phyloP scores from a whole-genome alignment of 2,888 invertebrate genomes.

The Polietes domitor region DNA sequence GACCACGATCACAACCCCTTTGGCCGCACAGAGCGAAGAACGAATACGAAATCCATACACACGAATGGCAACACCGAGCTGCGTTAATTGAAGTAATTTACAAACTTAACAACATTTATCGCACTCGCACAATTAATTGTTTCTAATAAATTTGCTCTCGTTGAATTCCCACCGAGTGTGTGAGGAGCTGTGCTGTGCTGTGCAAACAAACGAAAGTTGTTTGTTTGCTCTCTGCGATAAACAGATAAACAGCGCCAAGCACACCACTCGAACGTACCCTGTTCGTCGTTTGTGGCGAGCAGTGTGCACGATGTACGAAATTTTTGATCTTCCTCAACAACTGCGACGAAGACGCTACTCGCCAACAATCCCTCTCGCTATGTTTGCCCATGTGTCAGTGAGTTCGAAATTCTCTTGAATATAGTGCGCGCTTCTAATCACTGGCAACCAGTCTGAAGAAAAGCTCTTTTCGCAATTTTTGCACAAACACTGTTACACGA shows the following conservation, averaged over 20 bases:
- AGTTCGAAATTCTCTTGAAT: neutral
- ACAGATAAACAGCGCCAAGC: neutral
- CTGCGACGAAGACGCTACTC: neutral
- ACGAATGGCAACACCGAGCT: slow-evolving; percentile 11
- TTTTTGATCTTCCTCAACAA: slow-evolving; percentile 42
- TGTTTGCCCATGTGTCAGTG: neutral
- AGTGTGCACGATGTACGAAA: neutral
- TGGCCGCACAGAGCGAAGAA: neutral
- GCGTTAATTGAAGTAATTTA: slow-evolving; percentile 49
- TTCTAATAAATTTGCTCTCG: slow-evolving; percentile 34
- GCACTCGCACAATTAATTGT: slow-evolving; percentile 39
- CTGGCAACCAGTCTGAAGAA: neutral
- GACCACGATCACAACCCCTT: too few species aligned
- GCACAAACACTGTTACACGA: slow-evolving; percentile 20
- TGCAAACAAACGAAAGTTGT: slow-evolving; percentile 24
- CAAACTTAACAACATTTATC: slow-evolving; percentile 44
- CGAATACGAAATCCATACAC: too few species aligned
- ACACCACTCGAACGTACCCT: neutral
- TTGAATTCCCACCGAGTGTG: slow-evolving; percentile 18
- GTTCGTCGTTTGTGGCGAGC: slow-evolving; percentile 1
- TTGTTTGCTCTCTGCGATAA: slow-evolving; percentile 1
- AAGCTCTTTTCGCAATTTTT: slow-evolving; percentile 41
- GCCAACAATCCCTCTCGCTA: neutral
- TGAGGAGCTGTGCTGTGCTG: neutral
- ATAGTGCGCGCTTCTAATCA: slow-evolving; percentile 20